Percentiles rank a stretch among this genome's conserved stretches.
Evolutionary conservation across 2,888 invertebrate genomes (phyloP).

Genomic region (Brachylomia viminalis): DNA sequence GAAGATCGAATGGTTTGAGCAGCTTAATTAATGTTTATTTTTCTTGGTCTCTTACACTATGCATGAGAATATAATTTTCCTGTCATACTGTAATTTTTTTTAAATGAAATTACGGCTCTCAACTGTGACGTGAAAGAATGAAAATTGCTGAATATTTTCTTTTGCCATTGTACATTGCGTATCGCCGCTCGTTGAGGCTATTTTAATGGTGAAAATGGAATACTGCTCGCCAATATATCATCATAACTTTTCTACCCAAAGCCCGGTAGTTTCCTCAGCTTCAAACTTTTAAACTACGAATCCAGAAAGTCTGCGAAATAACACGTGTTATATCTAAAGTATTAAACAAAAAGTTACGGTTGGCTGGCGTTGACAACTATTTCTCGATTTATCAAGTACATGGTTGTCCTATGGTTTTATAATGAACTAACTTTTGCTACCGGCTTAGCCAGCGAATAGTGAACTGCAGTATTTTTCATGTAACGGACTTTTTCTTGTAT

Average conservation of each 20-base stretch:
- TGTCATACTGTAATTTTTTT: too few relatives aligned
- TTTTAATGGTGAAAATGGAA: neutral
- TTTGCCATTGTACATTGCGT: too few relatives aligned
- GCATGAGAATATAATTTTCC: too few relatives aligned
- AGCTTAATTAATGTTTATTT: too few relatives aligned
- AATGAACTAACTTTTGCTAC: conserved; percentile 1
- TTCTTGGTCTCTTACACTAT: too few relatives aligned
- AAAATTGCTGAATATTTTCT: too few relatives aligned
- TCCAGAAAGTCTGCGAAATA: conserved; percentile 10
- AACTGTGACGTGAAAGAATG: too few relatives aligned
- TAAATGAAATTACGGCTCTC: too few relatives aligned
- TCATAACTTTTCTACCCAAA: conserved; percentile 12
- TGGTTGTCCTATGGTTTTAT: neutral
- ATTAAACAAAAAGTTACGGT: neutral
- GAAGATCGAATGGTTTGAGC: too few relatives aligned
- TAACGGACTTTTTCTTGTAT: too few relatives aligned
- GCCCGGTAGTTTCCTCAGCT: neutral
- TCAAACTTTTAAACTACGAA: conserved; percentile 31
- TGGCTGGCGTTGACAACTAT: neutral
- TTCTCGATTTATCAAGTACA: neutral
- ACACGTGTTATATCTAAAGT: conserved; percentile 32
- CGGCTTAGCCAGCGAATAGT: neutral
- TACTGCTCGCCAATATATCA: neutral
- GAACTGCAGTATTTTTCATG: neutral
- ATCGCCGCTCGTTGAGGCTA: too few relatives aligned